A percentile compares a stretch with the other conserved stretches of the same genome.
Conservation (phyloP, 2,113 vertebrate species). For the Centrocercus urophasianus region DNA sequence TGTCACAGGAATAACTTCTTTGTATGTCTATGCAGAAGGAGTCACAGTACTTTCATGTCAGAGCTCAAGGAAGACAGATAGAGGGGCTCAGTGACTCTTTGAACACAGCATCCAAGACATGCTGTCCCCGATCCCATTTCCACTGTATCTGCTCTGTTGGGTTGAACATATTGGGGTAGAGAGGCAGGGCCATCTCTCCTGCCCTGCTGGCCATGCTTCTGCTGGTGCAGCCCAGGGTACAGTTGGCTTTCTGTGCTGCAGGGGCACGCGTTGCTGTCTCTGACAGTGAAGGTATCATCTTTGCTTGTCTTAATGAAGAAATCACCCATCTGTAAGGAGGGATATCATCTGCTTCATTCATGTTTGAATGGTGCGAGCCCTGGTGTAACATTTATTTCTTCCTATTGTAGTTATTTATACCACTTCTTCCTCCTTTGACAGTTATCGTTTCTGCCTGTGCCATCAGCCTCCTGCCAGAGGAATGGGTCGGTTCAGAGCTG, state of each 20-base stretch:
- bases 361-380: too few species aligned
- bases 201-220: too few species aligned
- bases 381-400: not conserved
- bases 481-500: not conserved
- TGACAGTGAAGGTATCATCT: not conserved
- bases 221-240: too few species aligned
- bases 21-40: not conserved
- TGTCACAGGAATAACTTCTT: not conserved
- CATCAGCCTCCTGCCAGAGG: not conserved
- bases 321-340: not conserved
- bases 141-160: not conserved
- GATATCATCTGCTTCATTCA: not conserved
- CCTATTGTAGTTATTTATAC: not conserved
- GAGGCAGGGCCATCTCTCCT: too few species aligned
- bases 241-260: too few species aligned
- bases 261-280: not conserved
- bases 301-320: not conserved
- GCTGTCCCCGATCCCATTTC: not conserved
- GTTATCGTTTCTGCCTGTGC: not conserved
- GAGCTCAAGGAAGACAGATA: not conserved
- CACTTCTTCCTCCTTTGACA: not conserved
- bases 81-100: not conserved
- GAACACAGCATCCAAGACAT: not conserved
- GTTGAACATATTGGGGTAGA: not conserved
- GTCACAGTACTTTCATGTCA: rapidly evolving